Conservation (phyloP, 2,113 vertebrate genomes). For the Orycteropus afer region DNA sequence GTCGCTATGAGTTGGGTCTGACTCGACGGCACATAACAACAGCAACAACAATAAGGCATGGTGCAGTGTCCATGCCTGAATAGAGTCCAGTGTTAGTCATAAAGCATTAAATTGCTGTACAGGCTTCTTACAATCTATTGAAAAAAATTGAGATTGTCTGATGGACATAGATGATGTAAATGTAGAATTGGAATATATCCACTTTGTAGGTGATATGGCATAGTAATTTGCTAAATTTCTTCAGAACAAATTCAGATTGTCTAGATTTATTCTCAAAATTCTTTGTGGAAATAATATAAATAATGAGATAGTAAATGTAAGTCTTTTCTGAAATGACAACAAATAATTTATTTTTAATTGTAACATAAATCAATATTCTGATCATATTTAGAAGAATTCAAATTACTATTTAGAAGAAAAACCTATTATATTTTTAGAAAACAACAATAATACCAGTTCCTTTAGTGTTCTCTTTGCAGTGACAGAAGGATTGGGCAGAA, state of each 20-base stretch:
- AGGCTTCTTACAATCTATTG: background rate
- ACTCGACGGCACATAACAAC: too few relatives aligned
- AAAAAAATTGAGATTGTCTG: background rate
- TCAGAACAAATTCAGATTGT: constrained; percentile 12
- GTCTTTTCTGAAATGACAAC: background rate
- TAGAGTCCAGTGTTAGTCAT: background rate
- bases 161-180: background rate
- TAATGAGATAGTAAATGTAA: background rate
- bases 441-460: background rate
- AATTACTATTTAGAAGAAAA: too few relatives aligned
- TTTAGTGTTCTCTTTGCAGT: constrained; percentile 43
- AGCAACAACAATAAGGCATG: too few relatives aligned
- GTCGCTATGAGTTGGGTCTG: too few relatives aligned
- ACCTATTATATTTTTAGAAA: background rate
- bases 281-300: background rate
- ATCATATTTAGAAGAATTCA: background rate
- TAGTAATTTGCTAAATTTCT: background rate
- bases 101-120: background rate
- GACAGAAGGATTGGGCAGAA: constrained; percentile 61
- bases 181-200: background rate
- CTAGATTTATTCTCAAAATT: background rate
- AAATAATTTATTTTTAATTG: background rate
- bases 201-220: background rate
- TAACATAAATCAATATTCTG: background rate
- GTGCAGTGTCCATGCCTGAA: background rate